A percentile compares a stretch with the other conserved stretches of the same genome.
phyloP scores from a whole-genome alignment of 2,113 vertebrate species.

The Phodopus roborovskii region DNA sequence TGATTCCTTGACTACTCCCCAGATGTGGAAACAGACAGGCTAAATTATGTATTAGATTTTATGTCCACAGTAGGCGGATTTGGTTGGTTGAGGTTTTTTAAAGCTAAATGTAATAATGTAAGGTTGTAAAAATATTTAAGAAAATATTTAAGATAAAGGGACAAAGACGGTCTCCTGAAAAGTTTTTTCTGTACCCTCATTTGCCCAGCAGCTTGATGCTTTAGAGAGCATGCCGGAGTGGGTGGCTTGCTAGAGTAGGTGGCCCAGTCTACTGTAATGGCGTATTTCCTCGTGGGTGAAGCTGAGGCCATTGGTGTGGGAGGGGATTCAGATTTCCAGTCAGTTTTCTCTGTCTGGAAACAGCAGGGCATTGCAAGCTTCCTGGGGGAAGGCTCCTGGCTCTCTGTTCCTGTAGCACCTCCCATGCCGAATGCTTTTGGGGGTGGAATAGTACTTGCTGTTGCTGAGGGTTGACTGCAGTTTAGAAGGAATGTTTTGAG shows the following conservation, averaged over 20 bases:
- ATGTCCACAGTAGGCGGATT: neutral
- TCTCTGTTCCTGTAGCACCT: neutral
- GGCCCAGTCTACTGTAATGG: neutral
- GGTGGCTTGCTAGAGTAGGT: neutral
- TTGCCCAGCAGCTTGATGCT: neutral
- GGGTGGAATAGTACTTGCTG: neutral
- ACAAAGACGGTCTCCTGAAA: neutral
- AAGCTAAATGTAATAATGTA: neutral
- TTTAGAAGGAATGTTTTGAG: slow-evolving; percentile 22
- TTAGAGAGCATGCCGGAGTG: neutral
- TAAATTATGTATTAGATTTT: neutral
- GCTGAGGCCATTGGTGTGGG: neutral
- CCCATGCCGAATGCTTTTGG: too few relatives aligned
- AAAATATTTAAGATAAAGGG: neutral
- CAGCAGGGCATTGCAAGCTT: neutral
- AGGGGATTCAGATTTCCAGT: slow-evolving; percentile 9
- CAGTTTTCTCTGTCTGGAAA: slow-evolving; percentile 12
- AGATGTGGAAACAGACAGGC: neutral
- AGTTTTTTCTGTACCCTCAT: neutral
- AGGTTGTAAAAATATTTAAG: slow-evolving; percentile 10
- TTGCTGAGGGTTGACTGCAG: neutral
- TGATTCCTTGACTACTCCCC: slow-evolving; percentile 1
- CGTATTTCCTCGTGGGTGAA: neutral
- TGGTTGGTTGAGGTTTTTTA: neutral
- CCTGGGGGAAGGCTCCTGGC: neutral